Percentiles rank a stretch among this genome's conserved stretches.
Conservation (phyloP, 2,113 vertebrate genomes). For the Zosterops borbonicus region DNA sequence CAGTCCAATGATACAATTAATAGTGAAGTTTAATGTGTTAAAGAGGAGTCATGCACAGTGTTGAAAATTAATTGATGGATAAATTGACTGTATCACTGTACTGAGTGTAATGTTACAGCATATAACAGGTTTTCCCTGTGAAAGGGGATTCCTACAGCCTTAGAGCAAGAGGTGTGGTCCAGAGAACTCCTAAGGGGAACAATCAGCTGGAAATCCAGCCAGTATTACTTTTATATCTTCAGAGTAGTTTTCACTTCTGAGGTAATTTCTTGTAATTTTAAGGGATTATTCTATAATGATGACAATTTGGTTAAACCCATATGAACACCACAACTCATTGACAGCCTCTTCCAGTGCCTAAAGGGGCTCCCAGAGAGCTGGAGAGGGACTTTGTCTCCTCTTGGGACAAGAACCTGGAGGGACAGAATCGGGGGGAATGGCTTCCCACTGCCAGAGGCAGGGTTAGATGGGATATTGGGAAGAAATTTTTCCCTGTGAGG, state of each 20-base stretch:
- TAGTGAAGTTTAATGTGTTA: not conserved
- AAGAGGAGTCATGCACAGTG: not conserved
- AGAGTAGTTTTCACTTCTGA: not conserved
- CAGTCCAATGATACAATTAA: not conserved
- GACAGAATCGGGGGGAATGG: fast-evolving
- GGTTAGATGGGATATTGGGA: not conserved
- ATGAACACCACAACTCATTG: not conserved
- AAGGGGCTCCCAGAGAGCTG: not conserved
- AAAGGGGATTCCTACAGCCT: not conserved
- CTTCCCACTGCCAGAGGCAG: not conserved
- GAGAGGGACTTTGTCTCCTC: not conserved
- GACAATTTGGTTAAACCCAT: not conserved
- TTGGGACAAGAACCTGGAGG: not conserved
- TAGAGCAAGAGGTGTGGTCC: not conserved
- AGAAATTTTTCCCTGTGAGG: not conserved
- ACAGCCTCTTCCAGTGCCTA: not conserved
- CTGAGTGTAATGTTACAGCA: not conserved
- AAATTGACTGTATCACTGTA: not conserved
- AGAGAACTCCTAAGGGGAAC: not conserved
- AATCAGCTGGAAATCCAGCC: not conserved
- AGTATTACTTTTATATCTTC: not conserved
- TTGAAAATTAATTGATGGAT: not conserved
- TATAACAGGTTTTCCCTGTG: not conserved
- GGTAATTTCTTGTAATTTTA: not conserved
- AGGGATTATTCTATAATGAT: not conserved